phyloP scores from a whole-genome alignment of 2,113 vertebrate species.

The Semnornis frantzii region DNA sequence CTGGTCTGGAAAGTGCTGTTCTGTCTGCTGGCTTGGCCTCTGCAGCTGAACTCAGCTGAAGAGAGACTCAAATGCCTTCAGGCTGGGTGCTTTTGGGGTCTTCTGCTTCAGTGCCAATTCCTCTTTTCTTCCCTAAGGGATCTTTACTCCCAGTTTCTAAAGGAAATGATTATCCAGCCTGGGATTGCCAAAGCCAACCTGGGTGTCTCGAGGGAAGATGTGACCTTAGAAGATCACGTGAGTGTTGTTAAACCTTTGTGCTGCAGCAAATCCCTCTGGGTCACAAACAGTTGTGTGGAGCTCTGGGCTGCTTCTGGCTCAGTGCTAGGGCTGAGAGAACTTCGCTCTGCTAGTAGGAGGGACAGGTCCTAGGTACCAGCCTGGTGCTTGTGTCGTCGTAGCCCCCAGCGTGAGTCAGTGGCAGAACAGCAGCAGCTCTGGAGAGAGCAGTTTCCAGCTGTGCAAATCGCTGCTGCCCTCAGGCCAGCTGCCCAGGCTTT shows the following conservation, averaged over 20 bases:
- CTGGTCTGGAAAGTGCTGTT: background rate
- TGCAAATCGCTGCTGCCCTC: background rate
- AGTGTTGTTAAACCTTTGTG: constrained; percentile 66
- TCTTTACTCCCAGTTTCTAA: constrained; percentile 92
- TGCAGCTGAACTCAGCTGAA: background rate
- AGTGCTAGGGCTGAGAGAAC: background rate
- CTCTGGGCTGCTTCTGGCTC: background rate
- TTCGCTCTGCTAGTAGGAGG: background rate
- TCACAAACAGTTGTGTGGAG: background rate
- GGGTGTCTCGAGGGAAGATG: constrained; percentile 93
- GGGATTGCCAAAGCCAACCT: constrained; percentile 96
- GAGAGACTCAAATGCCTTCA: background rate
- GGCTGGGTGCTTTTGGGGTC: background rate
- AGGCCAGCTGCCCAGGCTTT: background rate
- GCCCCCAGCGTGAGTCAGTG: background rate
- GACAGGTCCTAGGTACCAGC: background rate
- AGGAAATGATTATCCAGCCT: constrained; percentile 99
- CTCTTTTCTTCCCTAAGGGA: constrained; percentile 76
- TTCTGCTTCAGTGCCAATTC: background rate
- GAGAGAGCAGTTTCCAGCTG: background rate
- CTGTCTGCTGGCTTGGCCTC: background rate
- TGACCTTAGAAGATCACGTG: constrained; percentile 96
- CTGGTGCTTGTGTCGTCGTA: background rate
- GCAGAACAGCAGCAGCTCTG: background rate
- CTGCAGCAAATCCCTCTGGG: background rate